Evolutionary conservation across 2,888 invertebrate species (phyloP).

Genomic region (Volucella inflata): DNA sequence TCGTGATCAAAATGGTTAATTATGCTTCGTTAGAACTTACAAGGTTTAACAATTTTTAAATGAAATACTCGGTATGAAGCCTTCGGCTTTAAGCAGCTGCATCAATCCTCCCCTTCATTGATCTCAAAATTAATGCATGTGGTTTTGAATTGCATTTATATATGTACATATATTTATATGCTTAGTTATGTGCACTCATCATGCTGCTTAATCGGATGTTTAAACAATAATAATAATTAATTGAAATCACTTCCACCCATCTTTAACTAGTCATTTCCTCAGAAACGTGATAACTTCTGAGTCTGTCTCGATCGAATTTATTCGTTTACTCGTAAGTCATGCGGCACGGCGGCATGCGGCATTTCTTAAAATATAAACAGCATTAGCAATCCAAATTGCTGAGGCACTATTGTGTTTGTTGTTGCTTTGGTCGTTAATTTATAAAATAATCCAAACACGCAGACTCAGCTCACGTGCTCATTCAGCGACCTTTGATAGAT

Average conservation of each 20-base stretch:
- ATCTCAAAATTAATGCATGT: neutral
- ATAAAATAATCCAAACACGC: conserved; percentile 49
- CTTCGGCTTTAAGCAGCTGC: too few relatives aligned
- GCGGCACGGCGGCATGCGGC: conserved; percentile 1
- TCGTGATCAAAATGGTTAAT: too few relatives aligned
- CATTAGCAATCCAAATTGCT: conserved; percentile 8
- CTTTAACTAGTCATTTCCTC: conserved; percentile 20
- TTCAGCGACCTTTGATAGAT: conserved; percentile 31
- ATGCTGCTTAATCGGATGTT: conserved; percentile 21
- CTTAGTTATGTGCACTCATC: conserved; percentile 1
- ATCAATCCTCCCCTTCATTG: too few relatives aligned
- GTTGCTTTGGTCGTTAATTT: conserved; percentile 26
- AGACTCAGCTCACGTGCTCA: conserved; percentile 50
- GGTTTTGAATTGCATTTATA: neutral
- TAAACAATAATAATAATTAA: conserved; percentile 37
- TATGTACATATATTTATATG: too few relatives aligned
- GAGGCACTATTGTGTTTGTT: neutral
- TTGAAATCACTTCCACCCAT: conserved; percentile 29
- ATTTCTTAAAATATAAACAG: conserved; percentile 18
- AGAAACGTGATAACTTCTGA: conserved; percentile 23
- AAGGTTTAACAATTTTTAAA: too few relatives aligned
- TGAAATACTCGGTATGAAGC: too few relatives aligned
- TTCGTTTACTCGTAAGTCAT: neutral
- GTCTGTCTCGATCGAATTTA: neutral
- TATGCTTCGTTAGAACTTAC: too few relatives aligned